A percentile compares a stretch with the other conserved stretches of the same genome.
phyloP scores from a whole-genome alignment of 2,888 invertebrate species.

The Sialis lutaria region DNA sequence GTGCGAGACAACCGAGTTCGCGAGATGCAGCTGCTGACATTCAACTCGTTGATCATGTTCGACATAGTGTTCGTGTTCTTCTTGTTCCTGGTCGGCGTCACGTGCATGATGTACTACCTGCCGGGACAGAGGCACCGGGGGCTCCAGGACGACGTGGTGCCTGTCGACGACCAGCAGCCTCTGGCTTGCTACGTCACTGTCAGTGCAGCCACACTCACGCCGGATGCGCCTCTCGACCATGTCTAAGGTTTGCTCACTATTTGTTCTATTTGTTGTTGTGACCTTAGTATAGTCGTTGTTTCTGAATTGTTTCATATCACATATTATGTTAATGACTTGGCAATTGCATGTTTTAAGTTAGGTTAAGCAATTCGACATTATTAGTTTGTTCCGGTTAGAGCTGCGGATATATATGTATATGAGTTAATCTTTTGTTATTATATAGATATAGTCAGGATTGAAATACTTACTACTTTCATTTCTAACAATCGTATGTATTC shows the following conservation, averaged over 20 bases:
- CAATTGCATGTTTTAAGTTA: too few species aligned
- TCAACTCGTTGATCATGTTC: constrained; percentile 77
- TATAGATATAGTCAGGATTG: too few species aligned
- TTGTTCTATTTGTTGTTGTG: too few species aligned
- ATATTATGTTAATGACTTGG: too few species aligned
- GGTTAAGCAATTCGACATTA: too few species aligned
- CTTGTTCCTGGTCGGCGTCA: constrained; percentile 68
- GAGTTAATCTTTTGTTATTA: too few species aligned
- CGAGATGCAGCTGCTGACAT: constrained; percentile 71
- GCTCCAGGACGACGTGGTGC: constrained; percentile 17
- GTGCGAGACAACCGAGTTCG: not conserved
- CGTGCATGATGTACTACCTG: constrained; percentile 67
- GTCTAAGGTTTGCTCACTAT: constrained; percentile 15
- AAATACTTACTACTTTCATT: too few species aligned
- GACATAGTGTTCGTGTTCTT: constrained; percentile 77
- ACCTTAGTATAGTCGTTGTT: too few species aligned
- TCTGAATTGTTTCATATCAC: too few species aligned
- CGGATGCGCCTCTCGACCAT: constrained; percentile 23
- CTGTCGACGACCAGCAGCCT: constrained; percentile 5
- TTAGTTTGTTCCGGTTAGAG: too few species aligned
- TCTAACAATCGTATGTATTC: too few species aligned
- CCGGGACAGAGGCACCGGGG: constrained; percentile 32
- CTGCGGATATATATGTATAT: too few species aligned
- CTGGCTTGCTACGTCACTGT: constrained; percentile 8
- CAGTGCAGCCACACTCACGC: constrained; percentile 14